These are phyloP conservation scores for Taeniopygia guttata DNA, from an alignment of 2,797 vertebrate genomes.

Conservation along the genomic window DNA sequence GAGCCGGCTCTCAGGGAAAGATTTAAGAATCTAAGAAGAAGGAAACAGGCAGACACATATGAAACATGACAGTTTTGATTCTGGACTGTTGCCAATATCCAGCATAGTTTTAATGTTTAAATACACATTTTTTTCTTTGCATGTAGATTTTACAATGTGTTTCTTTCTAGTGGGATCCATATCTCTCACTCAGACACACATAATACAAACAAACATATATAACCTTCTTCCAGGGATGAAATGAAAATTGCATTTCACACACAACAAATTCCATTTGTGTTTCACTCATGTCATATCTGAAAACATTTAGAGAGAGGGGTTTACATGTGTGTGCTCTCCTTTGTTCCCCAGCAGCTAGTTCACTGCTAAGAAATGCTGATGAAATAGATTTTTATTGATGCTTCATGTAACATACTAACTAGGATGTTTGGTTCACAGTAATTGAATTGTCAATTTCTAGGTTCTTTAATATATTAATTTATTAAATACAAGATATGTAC, in stretches of 20 bases:
- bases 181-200: neutral
- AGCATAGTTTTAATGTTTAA: neutral
- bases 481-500: slow-evolving; percentile 46
- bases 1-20: neutral
- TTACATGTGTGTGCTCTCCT: neutral
- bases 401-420: neutral
- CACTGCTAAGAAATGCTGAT: neutral
- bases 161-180: neutral
- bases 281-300: neutral
- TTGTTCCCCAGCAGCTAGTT: neutral
- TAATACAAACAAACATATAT: slow-evolving; percentile 3
- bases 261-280: neutral
- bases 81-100: neutral
- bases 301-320: neutral
- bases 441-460: slow-evolving; percentile 60
- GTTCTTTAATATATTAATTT: slow-evolving; percentile 65
- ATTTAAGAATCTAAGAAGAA: neutral
- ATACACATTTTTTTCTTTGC: neutral
- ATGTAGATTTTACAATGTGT: neutral
- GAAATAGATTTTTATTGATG: slow-evolving; percentile 10
- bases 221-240: neutral
- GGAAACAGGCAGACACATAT: neutral
- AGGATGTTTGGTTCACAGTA: neutral
- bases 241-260: slow-evolving; percentile 34
- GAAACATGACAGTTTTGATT: neutral